phyloP scores from a whole-genome alignment of 2,888 invertebrate species.

The Athrips mouffetella region DNA sequence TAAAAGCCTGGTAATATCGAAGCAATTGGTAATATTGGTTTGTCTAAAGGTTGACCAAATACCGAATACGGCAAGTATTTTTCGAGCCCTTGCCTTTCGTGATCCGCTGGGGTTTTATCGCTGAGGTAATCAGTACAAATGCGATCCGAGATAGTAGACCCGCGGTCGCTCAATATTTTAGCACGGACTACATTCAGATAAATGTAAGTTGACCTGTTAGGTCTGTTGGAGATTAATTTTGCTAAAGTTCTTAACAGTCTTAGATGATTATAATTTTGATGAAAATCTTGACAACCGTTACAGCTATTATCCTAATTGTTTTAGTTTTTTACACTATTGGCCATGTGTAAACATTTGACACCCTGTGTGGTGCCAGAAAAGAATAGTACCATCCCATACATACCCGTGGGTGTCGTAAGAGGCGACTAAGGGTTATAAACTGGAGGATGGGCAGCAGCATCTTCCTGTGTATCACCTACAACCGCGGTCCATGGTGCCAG shows the following conservation, averaged over 20 bases:
- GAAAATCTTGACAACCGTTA: neutral
- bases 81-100: constrained; percentile 33
- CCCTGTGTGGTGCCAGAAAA: no score
- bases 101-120: constrained; percentile 37
- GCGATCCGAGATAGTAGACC: constrained; percentile 57
- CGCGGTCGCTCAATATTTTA: constrained; percentile 67
- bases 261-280: neutral
- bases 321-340: no score
- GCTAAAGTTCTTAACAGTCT: constrained; percentile 19
- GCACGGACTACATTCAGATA: constrained; percentile 67
- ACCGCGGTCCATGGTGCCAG: no score
- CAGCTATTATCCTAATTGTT: no score
- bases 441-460: no score
- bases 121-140: constrained; percentile 69
- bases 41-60: neutral
- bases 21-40: no score
- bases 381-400: no score
- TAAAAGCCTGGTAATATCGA: no score
- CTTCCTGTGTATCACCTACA: no score
- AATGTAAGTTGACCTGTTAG: constrained; percentile 59
- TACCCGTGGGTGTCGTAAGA: no score
- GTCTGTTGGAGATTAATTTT: constrained; percentile 45
- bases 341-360: no score
- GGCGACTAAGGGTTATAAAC: no score
- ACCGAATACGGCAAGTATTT: neutral